Conservation (phyloP, 2,113 vertebrate species). For the Machaerirhynchus nigripectus region DNA sequence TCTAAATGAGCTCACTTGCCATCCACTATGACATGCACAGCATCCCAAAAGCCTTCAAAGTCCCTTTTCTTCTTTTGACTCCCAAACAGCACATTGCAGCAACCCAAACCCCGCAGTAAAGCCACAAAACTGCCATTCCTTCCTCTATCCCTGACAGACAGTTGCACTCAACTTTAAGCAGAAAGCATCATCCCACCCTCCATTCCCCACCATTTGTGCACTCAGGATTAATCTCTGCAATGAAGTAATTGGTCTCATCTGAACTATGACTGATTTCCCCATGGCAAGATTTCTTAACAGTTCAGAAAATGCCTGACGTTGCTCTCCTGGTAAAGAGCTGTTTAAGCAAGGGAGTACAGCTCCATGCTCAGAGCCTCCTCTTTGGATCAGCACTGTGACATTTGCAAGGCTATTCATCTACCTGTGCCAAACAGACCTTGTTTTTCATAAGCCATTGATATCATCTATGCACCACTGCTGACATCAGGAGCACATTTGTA, state of each 20-base stretch:
- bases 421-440: not conserved
- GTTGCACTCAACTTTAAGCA: not conserved
- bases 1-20: not conserved
- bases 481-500: not conserved
- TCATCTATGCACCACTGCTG: not conserved
- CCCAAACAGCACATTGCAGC: not conserved
- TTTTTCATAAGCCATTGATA: not conserved
- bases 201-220: not conserved
- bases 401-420: not conserved
- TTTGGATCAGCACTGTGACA: not conserved
- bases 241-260: constrained; percentile 37
- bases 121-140: not conserved
- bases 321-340: not conserved
- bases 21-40: not conserved
- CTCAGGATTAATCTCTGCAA: not conserved
- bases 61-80: not conserved
- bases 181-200: not conserved
- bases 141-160: not conserved
- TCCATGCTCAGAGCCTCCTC: not conserved
- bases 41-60: not conserved
- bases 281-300: constrained; percentile 3
- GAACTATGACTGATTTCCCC: constrained; percentile 14
- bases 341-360: not conserved
- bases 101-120: not conserved
- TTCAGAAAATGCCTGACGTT: not conserved